These are phyloP conservation scores for Chrosomus eos DNA, from an alignment of 2,797 vertebrate species.

Conservation along the genomic window DNA sequence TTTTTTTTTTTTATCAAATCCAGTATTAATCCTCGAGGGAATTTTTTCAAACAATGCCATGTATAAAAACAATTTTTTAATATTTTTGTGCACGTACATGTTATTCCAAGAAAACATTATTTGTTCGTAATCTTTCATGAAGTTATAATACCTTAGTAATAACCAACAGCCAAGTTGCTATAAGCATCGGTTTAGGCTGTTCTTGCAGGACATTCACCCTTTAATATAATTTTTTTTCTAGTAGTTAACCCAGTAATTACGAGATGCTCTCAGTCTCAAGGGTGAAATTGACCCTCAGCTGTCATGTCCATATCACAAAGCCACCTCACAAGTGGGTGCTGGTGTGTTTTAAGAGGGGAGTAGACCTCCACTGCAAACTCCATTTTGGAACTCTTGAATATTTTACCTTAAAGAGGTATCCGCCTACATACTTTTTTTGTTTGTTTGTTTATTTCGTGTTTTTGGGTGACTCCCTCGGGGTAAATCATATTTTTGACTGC, in stretches of 20 bases:
- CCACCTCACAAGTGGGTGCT: background rate
- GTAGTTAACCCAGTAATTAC: background rate
- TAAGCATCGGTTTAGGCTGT: background rate
- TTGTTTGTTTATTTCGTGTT: background rate
- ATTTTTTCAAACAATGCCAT: background rate
- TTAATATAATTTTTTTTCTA: background rate
- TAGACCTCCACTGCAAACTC: background rate
- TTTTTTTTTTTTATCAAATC: background rate
- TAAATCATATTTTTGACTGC: slow-evolving; percentile 44
- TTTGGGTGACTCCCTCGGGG: background rate
- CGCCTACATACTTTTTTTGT: background rate
- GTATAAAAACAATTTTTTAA: too few species aligned
- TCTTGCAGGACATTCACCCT: background rate
- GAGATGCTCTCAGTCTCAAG: background rate
- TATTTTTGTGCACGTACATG: background rate
- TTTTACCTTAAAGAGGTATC: background rate
- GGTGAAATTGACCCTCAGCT: background rate
- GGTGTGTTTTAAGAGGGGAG: background rate
- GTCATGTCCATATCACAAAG: background rate
- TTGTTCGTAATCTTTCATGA: background rate
- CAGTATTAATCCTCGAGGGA: background rate
- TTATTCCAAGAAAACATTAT: background rate
- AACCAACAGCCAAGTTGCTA: background rate
- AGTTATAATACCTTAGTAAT: background rate
- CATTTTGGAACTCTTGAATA: background rate